Evolutionary conservation across 2,797 vertebrate genomes (phyloP).

Genomic region (Triplophysa bombifrons): DNA sequence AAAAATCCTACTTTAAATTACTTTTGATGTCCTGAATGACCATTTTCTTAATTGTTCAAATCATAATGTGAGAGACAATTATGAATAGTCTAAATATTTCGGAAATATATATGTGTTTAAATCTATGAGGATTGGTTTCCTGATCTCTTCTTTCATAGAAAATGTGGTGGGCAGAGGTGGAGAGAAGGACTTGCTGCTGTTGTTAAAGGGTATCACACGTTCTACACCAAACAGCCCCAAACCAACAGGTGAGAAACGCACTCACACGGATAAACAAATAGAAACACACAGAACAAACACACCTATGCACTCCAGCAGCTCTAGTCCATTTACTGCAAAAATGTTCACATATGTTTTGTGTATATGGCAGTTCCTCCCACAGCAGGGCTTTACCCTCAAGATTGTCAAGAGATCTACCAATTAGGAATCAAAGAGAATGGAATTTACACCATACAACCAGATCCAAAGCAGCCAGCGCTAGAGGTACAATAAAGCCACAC

Average conservation of each 20-base stretch:
- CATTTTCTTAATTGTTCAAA: background rate
- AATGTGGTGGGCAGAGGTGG: constrained; percentile 74
- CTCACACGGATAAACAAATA: constrained; percentile 12
- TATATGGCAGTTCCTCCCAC: constrained; percentile 67
- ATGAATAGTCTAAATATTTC: background rate
- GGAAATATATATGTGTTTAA: background rate
- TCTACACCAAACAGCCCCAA: constrained; percentile 23
- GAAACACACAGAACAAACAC: constrained; percentile 19
- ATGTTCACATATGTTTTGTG: constrained; percentile 32
- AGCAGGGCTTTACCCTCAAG: constrained; percentile 75
- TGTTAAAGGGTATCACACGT: constrained; percentile 79
- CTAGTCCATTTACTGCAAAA: constrained; percentile 9
- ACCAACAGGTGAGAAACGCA: constrained; percentile 69
- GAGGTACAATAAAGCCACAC: constrained; percentile 70
- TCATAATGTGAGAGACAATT: background rate
- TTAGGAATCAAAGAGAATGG: constrained; percentile 83
- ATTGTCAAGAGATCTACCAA: constrained; percentile 82
- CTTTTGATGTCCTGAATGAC: too few relatives aligned
- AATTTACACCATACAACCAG: constrained; percentile 85
- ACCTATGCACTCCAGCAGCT: background rate
- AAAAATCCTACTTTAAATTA: too few relatives aligned
- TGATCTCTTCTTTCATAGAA: constrained; percentile 65
- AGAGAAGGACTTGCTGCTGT: constrained; percentile 78
- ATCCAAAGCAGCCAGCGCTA: constrained; percentile 72
- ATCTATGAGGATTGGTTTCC: background rate